These are phyloP conservation scores for Psylliodes chrysocephalus DNA, from an alignment of 2,888 invertebrate genomes.

Conservation along the genomic window DNA sequence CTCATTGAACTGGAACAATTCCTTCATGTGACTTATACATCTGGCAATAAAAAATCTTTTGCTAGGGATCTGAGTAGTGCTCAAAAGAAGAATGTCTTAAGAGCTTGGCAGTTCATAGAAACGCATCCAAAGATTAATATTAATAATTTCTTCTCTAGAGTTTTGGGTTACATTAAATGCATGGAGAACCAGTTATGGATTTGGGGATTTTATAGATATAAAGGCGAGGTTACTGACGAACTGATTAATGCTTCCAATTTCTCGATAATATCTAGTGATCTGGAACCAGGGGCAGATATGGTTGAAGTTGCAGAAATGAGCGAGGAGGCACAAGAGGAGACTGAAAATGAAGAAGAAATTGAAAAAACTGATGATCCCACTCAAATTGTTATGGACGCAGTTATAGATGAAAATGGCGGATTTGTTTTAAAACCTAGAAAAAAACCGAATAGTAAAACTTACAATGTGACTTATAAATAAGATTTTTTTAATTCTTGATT, in stretches of 20 bases:
- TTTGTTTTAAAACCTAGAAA: slow-evolving; percentile 44
- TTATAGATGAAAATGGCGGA: slow-evolving; percentile 53
- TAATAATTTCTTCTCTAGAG: slow-evolving; percentile 59
- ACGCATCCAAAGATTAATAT: slow-evolving; percentile 61
- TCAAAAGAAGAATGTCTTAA: slow-evolving; percentile 60
- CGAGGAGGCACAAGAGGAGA: slow-evolving; percentile 50
- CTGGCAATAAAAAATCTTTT: slow-evolving; percentile 55
- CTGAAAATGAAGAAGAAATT: slow-evolving; percentile 49
- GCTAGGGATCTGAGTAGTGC: slow-evolving; percentile 58
- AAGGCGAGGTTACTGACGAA: slow-evolving; percentile 53
- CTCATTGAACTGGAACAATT: slow-evolving; percentile 59
- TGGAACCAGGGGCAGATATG: slow-evolving; percentile 9
- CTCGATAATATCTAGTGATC: slow-evolving; percentile 45
- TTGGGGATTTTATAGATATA: slow-evolving; percentile 60
- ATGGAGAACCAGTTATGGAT: slow-evolving; percentile 63
- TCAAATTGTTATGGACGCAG: slow-evolving; percentile 55
- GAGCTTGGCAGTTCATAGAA: slow-evolving; percentile 61
- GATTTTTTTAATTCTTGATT: neutral
- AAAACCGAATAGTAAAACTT: neutral
- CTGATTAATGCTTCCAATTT: slow-evolving; percentile 58
- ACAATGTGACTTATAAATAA: neutral
- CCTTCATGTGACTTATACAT: slow-evolving; percentile 51
- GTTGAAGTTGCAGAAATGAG: slow-evolving; percentile 35
- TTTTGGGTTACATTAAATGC: slow-evolving; percentile 59
- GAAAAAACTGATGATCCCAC: slow-evolving; percentile 46